Conservation (phyloP, 2,797 vertebrate genomes). For the Smutsia gigantea region DNA sequence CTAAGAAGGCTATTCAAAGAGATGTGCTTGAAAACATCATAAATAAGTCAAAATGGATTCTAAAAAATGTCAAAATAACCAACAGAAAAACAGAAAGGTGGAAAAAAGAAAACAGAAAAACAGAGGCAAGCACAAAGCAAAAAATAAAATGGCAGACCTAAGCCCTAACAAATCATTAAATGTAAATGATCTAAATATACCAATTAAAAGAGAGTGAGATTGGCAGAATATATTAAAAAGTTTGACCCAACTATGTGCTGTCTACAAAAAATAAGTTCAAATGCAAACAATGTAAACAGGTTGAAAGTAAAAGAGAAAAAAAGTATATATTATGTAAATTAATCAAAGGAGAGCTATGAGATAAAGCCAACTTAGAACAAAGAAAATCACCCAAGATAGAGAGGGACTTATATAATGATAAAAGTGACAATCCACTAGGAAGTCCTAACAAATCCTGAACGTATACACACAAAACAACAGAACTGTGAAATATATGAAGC, state of each 20-base stretch:
- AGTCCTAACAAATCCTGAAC: background rate
- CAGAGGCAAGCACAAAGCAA: background rate
- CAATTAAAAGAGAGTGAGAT: background rate
- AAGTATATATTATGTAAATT: background rate
- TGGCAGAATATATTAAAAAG: background rate
- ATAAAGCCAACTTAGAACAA: background rate
- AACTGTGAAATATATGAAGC: background rate
- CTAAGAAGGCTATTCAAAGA: background rate
- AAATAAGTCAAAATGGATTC: background rate
- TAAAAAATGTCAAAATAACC: background rate
- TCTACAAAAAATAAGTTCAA: background rate
- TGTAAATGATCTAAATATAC: background rate
- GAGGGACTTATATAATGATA: background rate
- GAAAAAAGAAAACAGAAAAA: background rate
- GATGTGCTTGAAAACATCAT: background rate
- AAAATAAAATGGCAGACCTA: background rate
- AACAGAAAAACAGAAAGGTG: background rate
- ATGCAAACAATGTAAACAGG: background rate
- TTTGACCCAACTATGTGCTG: background rate
- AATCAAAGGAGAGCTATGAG: background rate
- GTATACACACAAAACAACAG: background rate
- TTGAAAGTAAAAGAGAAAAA: background rate
- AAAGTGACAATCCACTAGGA: background rate
- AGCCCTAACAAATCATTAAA: background rate
- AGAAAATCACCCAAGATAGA: background rate